A percentile compares a stretch with the other conserved stretches of the same genome.
Conservation (phyloP, 2,888 invertebrate species). For the Drosophila birchii region DNA sequence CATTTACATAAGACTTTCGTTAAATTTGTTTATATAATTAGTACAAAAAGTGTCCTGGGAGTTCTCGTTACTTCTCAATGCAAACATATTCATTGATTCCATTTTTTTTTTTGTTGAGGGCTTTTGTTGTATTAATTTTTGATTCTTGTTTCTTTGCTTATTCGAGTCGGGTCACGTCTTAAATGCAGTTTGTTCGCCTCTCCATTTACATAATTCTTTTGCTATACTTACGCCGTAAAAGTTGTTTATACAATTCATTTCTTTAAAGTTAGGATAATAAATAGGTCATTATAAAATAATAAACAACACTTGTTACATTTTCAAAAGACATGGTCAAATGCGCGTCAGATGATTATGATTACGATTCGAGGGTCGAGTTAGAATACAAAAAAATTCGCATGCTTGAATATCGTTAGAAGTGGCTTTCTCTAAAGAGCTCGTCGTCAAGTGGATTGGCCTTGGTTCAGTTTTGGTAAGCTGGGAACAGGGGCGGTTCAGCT, state of each 20-base stretch:
- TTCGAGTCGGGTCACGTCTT: conserved; percentile 73
- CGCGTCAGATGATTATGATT: conserved; percentile 39
- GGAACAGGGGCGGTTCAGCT: conserved; percentile 41
- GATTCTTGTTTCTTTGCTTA: conserved; percentile 43
- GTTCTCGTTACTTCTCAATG: conserved; percentile 35
- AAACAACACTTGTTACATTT: conserved; percentile 76
- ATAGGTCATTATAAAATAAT: conserved; percentile 77
- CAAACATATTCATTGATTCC: conserved; percentile 21
- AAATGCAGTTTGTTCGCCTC: conserved; percentile 69
- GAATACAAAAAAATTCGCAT: conserved; percentile 45
- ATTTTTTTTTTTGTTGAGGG: conserved; percentile 56
- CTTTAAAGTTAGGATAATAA: conserved; percentile 78
- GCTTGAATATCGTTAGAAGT: conserved; percentile 64
- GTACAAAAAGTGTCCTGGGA: conserved; percentile 65
- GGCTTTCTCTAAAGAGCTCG: conserved; percentile 55
- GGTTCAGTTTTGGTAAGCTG: conserved; percentile 41
- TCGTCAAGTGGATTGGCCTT: conserved; percentile 58
- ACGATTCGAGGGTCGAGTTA: conserved; percentile 40
- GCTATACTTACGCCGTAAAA: conserved; percentile 74
- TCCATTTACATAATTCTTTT: conserved; percentile 58
- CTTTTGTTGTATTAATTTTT: conserved; percentile 45
- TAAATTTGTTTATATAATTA: conserved; percentile 55
- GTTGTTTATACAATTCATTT: conserved; percentile 73
- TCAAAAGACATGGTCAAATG: conserved; percentile 58
- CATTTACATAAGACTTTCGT: conserved; percentile 75